Evolutionary conservation across 1,140 invertebrate genomes (phyloP), one percentile per base, ranked within the genome.

Genomic region (Heliothis virescens): DNA sequence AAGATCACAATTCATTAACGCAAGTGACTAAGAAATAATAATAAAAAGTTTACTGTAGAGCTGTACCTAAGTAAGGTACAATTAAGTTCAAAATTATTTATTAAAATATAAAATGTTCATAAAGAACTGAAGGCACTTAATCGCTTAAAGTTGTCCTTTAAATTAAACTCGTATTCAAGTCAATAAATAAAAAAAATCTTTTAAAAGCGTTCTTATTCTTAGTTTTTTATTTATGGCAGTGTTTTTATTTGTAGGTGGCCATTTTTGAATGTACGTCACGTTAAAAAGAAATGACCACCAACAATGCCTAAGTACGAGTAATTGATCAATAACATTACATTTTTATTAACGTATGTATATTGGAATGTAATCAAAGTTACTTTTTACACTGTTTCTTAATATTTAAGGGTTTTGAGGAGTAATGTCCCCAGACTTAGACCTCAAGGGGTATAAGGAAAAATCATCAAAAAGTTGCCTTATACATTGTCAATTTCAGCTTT

Each of bases 291-390:
- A 79, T 79, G 59, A 48, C 50, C 78, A 67, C 79, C 79, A n/a
- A 75, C 72, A 80, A 72, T 72, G 71, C 80, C 85, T 92, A 92
- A 91, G 90, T 93, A 93, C 92, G 87, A 92, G 88, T 91, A 92
- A 91, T 93, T 93, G 89, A 87, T 90, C 89, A 79, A 87, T 92
- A 91, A 85, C 79, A 83, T 76, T 78, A 90, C 63, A 78, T 48
- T 57, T 57, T 57, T 78, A 52, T 52, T 53, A 78, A 59, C 34
- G 26, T 84, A 73, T 85, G 81, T 83, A 83, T 79, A 79, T 69
- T 79, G 77, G 77, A 79, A 79, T 79, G 77, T 78, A 67, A 67
- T 78, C 34, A 78, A 65, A 63, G 16, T 55, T 69, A 78, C 18
- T 78, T 78, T 69, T 57, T 69, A 78, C 63, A 78, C 52, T 15